These are phyloP conservation scores for Phyllotis vaccarum DNA, from an alignment of 2,797 vertebrate species.

Conservation along the genomic window DNA sequence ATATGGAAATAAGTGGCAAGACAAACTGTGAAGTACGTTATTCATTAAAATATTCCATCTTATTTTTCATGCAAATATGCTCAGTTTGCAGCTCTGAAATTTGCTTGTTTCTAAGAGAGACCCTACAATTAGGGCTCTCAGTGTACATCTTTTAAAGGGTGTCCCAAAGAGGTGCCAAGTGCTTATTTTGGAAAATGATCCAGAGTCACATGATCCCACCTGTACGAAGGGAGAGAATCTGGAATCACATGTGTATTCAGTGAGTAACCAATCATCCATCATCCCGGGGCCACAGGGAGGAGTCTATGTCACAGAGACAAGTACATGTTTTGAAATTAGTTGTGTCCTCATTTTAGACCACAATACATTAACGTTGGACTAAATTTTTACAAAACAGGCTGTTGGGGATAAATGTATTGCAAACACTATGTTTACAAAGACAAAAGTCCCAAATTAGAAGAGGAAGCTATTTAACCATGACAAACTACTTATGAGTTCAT, in stretches of 20 bases:
- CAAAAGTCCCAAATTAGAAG: slow-evolving; percentile 26
- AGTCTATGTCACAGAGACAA: background rate
- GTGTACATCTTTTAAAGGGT: background rate
- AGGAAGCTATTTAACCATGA: background rate
- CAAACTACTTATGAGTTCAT: background rate
- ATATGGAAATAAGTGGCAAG: background rate
- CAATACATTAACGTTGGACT: background rate
- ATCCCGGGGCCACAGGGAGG: background rate
- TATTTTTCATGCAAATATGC: background rate
- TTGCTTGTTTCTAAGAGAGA: background rate
- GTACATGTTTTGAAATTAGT: background rate
- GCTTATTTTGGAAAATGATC: background rate
- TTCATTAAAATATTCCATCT: background rate
- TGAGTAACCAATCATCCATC: background rate
- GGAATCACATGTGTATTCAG: background rate
- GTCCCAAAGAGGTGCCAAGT: background rate
- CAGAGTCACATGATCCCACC: background rate
- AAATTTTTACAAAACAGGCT: slow-evolving; percentile 39
- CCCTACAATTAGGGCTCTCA: background rate
- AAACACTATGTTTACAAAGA: background rate
- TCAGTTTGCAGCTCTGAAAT: background rate
- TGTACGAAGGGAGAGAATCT: background rate
- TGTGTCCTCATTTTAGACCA: background rate
- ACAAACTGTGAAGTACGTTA: background rate
- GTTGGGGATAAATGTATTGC: background rate